Base-by-base conservation (phyloP, 2,113 vertebrate species). In the Labrus mixtus region DNA sequence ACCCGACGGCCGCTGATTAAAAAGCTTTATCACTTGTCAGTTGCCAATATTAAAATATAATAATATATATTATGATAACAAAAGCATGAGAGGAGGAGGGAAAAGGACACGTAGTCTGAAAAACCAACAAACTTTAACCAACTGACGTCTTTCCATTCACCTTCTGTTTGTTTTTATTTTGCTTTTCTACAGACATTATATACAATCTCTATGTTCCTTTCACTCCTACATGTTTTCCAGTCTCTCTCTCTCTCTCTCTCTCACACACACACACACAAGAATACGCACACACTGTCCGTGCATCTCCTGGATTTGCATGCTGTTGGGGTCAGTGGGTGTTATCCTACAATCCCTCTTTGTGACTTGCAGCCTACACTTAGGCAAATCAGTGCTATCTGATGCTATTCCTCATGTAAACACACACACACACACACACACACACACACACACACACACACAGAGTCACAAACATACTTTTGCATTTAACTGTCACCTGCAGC, bases 251-350 rank as follows among this genome's bases (percentile, higher is more conserved):
- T 53, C 16, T 37, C 56, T 23, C 8, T 17, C 46, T 41, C 43
- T 2, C 20, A 64, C 68, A 68, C 57, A 68, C 41, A 61, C 41
- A 72, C 55, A 66, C 75, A 79, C 54, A 78, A n/a, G 46, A 50
- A 76, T n/a, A 73, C 57, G 48, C 53, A 71, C 65, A 77, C 64
- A 10, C 54, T 59, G 77, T 58, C 74, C 25, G 10, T 68, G 29
- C 53, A 61, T 46, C 68, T 55, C 55, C 19, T 5, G 39, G 58
- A 92, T 92, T 92, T 92, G 91, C 88, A 92, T 92, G 70, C 48
- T 20, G 17, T 75, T 75, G 57, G 54, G 68, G 57, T 71, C 10
- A 1, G 68, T 79, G 56, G 67, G 53, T 67, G 69, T 58, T 57
- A 63, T 67, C 55, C 54, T 23, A 92, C 85, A 89, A 85, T 83